Base-by-base conservation (phyloP, 2,113 vertebrate genomes). In the Ciconia maguari region DNA sequence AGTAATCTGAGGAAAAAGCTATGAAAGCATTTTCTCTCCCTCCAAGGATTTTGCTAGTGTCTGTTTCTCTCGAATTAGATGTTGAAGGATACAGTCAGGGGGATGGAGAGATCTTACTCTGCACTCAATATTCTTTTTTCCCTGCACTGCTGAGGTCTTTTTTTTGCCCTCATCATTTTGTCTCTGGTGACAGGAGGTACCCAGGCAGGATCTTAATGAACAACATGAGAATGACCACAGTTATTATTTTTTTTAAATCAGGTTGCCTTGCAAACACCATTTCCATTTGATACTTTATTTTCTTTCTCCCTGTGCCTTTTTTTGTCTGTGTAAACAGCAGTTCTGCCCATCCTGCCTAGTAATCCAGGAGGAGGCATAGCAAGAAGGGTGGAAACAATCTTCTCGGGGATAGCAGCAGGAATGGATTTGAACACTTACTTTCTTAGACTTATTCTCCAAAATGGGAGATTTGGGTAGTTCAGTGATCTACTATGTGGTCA, bases 1-100 rank as follows among this genome's bases (percentile, higher is more conserved):
- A 82, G 60, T 85, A 96, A 90, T 93, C 87, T 77, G 54, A 93
- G 78, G 82, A 90, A 95, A 96, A 91, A 84, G 65, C 87, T 64
- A 75, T 89, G 92, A 96, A 97, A 94, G 72, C 87, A 76, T 94
- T 87, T 96, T 94, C 70, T 61, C 19, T 93, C 57, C 87, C 60
- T 95, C 92, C 72, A 74, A 90, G 88, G 96, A 91, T 91, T 96
- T 97, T 95, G 19, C 71, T 70, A 62, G 76, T 87, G 69, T 91
- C 54, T 90, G 21, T 95, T 75, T 83, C 70, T 69, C 22, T 89
- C 1, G 11, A 60, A 58, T 83, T 91, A 93, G 81, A 32, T 95
- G 60, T 94, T 90, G 92, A 91, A 61, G 77, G 76, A 96, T 77
- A 79, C 76, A 85, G 61, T 68, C 36, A 93, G 54, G 86, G 49